phyloP scores from a whole-genome alignment of 2,113 vertebrate species.

The Pygathrix nemaeus region DNA sequence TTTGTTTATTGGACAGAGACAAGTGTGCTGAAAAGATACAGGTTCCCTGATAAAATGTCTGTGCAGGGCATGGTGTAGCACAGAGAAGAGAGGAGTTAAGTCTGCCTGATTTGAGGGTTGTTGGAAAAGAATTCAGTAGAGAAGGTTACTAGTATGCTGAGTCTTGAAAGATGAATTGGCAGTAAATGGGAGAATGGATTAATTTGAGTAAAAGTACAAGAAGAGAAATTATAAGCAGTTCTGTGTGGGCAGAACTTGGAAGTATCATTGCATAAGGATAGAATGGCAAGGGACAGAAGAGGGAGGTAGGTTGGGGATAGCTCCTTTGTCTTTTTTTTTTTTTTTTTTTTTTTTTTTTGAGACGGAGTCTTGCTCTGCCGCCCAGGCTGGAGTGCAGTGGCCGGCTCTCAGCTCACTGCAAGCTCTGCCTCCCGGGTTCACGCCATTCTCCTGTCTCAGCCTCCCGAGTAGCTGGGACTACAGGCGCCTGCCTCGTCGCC shows the following conservation, averaged over 20 bases:
- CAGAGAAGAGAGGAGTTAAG: background rate
- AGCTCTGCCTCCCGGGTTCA: no score
- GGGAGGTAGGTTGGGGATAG: background rate
- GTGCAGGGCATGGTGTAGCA: background rate
- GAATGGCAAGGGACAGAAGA: background rate
- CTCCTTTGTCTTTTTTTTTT: background rate
- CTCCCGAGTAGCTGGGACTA: no score
- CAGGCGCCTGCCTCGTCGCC: no score
- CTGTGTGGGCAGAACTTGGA: background rate
- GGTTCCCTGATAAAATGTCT: background rate
- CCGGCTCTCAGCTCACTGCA: no score
- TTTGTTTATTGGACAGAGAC: background rate
- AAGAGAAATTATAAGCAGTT: background rate
- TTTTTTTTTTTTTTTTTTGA: no score
- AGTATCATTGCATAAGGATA: background rate
- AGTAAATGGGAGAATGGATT: background rate
- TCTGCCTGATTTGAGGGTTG: background rate
- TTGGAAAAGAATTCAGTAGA: background rate
- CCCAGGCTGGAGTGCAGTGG: no score
- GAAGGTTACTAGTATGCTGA: background rate
- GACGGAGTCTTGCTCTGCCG: no score
- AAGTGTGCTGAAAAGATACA: background rate
- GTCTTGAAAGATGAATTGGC: background rate
- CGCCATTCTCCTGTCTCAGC: no score
- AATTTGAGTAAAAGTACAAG: background rate